Conservation (phyloP, 1,140 invertebrate species). For the Bombus terrestris region DNA sequence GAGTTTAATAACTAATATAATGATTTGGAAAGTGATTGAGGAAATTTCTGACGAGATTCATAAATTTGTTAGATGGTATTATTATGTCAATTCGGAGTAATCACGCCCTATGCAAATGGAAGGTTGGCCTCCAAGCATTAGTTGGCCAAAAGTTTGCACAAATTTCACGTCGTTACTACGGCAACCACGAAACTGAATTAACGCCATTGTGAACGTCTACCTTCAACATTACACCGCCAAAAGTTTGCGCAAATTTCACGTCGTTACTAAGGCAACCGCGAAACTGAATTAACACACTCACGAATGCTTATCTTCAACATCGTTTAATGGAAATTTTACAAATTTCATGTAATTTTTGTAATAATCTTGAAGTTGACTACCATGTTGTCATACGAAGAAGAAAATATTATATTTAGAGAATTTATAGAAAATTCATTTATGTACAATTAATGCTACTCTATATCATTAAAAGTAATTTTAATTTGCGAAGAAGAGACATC, state of each 20-base stretch:
- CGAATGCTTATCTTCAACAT: not conserved
- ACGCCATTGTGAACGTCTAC: slow-evolving; percentile 42
- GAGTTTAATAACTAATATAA: not conserved
- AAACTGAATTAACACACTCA: slow-evolving; percentile 20
- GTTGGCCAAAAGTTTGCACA: slow-evolving; percentile 25
- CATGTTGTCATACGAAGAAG: not conserved
- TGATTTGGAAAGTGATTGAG: not conserved
- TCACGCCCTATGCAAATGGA: slow-evolving; percentile 1
- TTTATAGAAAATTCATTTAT: too few species aligned
- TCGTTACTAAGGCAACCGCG: slow-evolving; percentile 27
- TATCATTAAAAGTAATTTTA: too few species aligned
- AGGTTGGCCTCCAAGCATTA: not conserved
- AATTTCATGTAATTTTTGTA: not conserved
- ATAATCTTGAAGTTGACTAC: not conserved
- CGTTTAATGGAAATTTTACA: not conserved
- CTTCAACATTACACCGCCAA: slow-evolving; percentile 43
- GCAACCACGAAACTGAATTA: slow-evolving; percentile 44
- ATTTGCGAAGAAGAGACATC: too few species aligned
- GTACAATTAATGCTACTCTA: too few species aligned
- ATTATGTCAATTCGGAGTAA: slow-evolving; percentile 3
- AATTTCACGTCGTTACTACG: slow-evolving; percentile 41
- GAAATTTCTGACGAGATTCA: not conserved
- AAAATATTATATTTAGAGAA: too few species aligned
- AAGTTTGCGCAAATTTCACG: slow-evolving; percentile 42
- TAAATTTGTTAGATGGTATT: not conserved